Evolutionary conservation across 2,113 vertebrate genomes (phyloP).

Genomic region (Syrmaticus mikado): DNA sequence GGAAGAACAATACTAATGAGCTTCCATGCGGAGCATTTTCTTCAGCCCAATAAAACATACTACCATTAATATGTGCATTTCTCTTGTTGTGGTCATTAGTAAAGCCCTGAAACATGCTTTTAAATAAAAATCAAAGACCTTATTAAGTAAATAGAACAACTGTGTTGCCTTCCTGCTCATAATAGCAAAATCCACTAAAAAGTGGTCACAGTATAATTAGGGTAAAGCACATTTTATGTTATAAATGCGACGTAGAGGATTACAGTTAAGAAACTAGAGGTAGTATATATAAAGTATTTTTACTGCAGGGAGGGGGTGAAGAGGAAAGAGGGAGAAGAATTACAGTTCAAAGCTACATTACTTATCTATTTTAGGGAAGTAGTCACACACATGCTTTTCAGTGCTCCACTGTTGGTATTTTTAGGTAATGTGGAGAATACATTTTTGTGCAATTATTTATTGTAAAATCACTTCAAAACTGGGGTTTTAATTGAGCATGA

Average conservation of each 20-base stretch:
- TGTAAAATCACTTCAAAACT: not conserved
- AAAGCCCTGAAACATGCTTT: not conserved
- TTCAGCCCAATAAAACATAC: not conserved
- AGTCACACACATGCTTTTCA: not conserved
- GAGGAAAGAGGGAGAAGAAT: not conserved
- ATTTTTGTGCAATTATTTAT: not conserved
- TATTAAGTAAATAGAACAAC: not conserved
- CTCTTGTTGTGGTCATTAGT: not conserved
- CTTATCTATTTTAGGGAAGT: not conserved
- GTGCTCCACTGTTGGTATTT: not conserved
- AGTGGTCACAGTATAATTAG: not conserved
- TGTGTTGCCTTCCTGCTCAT: not conserved
- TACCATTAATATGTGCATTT: not conserved
- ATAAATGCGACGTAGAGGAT: not conserved
- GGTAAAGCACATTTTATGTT: not conserved
- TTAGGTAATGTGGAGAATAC: not conserved
- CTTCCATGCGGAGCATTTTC: not conserved
- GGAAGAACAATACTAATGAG: not conserved
- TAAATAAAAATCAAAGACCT: not conserved
- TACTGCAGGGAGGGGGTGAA: not conserved
- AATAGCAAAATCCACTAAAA: not conserved
- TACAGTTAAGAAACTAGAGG: not conserved
- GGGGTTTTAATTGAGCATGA: not conserved
- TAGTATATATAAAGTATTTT: not conserved
- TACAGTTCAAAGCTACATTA: not conserved